Evolutionary conservation across 2,888 invertebrate species (phyloP), one percentile per base, ranked within the genome.

Genomic region (Pristionchus maxplancki): DNA sequence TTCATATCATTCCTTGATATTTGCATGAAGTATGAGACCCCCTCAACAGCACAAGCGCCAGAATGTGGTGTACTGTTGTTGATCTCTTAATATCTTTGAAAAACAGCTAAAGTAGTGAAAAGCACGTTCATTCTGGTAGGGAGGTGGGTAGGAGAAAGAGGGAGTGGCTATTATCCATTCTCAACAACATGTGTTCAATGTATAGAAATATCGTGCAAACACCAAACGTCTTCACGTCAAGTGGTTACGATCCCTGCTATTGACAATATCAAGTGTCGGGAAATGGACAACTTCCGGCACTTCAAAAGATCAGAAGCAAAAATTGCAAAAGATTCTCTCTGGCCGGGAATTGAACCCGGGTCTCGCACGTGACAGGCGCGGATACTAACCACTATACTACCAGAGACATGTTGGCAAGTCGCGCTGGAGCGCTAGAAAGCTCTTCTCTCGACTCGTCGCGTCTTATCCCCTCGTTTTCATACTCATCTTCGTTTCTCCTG

Each of bases 361-460:
- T 95, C 95, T 95, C 95, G 95, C 95, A 95, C 95, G 95, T 95
- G 95, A 95, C 95, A 95, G 95, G 95, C 95, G 95, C 95, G 95
- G 95, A 95, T 95, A 95, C 95, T 95, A 92, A 95, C 95, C 95
- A 95, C 95, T 95, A 95, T 95, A 95, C 95, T 95, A 95, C 95
- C 95, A 64, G 85, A 85, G 85, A 85, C 78, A 48, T 53, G 24
- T 40, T 40, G 37, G 1, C 20, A 0, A 6, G 4, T 17, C 8
- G 31, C 50, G 24, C 31, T 82, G 50, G 15, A 50, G 34, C 31
- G 50, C 50, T 82, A 82, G 48, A 74, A 6, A 74, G 9, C 28
- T 1, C 40, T n/a, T 40, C 24, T 40, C 37, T 37, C 17, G n/a
- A n/a, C n/a, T n/a, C n/a, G n/a, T n/a, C n/a, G n/a, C n/a, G n/a